phyloP scores from a whole-genome alignment of 2,113 vertebrate species.

The Pterocles burchelli region DNA sequence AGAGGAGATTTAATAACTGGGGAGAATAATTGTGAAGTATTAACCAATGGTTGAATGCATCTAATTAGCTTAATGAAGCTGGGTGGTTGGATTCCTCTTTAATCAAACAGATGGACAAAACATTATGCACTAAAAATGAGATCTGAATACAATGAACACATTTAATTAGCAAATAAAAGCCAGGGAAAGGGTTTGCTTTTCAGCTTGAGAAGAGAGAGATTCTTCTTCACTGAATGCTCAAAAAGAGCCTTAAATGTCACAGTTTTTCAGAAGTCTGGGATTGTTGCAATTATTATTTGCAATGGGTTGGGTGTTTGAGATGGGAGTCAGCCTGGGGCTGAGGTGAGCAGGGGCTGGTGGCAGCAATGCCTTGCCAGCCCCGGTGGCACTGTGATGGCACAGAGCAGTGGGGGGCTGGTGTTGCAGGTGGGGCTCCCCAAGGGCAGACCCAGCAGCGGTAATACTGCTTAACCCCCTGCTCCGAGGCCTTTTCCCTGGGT shows the following conservation, averaged over 20 bases:
- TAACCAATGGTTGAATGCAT: conserved; percentile 42
- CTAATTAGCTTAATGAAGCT: conserved; percentile 49
- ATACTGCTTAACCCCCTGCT: not conserved
- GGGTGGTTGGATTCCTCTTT: conserved; percentile 40
- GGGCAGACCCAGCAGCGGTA: not conserved
- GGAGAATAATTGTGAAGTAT: conserved; percentile 48
- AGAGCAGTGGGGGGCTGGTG: rapidly evolving
- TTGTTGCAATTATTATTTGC: not conserved
- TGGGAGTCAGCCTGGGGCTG: not conserved
- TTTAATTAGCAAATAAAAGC: conserved; percentile 47
- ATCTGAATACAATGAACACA: conserved; percentile 19
- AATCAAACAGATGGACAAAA: conserved; percentile 60
- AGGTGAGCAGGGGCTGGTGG: rapidly evolving
- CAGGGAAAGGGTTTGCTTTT: conserved; percentile 32
- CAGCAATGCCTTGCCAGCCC: not conserved
- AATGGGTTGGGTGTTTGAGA: not conserved
- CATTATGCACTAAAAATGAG: conserved; percentile 35
- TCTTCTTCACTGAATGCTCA: not conserved
- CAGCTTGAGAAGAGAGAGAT: conserved; percentile 1
- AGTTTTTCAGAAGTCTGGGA: not conserved
- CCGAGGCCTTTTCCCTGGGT: not conserved
- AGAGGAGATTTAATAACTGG: conserved; percentile 38
- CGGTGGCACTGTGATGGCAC: rapidly evolving
- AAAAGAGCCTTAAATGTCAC: not conserved
- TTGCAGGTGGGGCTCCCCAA: not conserved